Base-by-base conservation (phyloP, 2,888 invertebrate genomes). In the Anticlea derivata region DNA sequence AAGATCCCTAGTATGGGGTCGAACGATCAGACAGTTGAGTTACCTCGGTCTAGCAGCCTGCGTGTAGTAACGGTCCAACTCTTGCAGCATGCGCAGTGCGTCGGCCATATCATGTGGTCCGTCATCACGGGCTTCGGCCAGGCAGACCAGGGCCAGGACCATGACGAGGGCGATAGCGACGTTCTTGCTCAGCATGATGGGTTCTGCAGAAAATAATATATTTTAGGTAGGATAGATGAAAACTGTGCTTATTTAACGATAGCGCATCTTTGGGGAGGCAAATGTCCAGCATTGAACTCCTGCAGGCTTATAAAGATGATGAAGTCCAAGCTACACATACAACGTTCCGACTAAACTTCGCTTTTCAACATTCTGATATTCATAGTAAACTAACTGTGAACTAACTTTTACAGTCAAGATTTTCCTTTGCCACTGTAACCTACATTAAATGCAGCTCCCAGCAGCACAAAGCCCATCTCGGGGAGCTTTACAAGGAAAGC, bases 41-140 rank as follows among this genome's bases (percentile, higher is more conserved):
- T 84, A 94, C 94, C 94, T 92, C 44, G 94, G 94, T 78, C 94
- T 91, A 63, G 94, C 92, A 63, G 93, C 92, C 62, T 94, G 94
- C 1, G 93, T 93, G 68, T 94, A 94, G 68, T 92, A 92, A 61
- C 92, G 92, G 65, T 94, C 94, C 55, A 94, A 81, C 59, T 94
- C 92, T 60, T 94, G 93, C 56, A 94, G 87, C 78, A 93, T 93
- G 61, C 93, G 93, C 0, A 94, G 82, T 1, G 94, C 94, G 58
- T 94, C 94, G 0, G 93, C 93, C 92, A 94, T 93, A 65, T 92
- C 92, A 50, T 91, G 89, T 35, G 92, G 92, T 0, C 91, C 86
- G 59, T 92, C 91, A 64, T 86, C 86, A 26, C 82, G 68, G n/a
- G 83, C 85, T 54, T 87, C 83, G 5, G 79, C 80, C 59, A 85